Evolutionary conservation across 2,888 invertebrate genomes (phyloP).

Genomic region (Rhamnusium bicolor): DNA sequence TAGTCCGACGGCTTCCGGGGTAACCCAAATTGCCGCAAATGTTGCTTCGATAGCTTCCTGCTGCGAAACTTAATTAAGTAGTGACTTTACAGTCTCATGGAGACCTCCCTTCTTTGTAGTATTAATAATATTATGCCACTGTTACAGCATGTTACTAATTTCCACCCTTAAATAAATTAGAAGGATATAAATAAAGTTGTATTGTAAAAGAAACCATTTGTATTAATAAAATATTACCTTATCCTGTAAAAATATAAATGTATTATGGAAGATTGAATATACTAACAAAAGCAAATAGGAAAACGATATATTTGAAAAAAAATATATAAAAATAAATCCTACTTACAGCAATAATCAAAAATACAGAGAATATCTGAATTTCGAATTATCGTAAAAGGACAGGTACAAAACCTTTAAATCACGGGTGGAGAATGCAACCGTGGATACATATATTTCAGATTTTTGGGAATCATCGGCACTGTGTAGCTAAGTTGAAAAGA

Average conservation of each 20-base stretch:
- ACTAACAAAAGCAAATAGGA: too few species aligned
- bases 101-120: neutral
- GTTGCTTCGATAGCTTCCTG: conserved; percentile 7
- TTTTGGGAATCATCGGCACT: too few species aligned
- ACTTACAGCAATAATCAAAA: too few species aligned
- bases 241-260: neutral
- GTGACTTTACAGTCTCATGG: neutral
- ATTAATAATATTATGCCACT: conserved; percentile 3
- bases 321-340: too few species aligned
- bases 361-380: too few species aligned
- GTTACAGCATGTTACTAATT: neutral
- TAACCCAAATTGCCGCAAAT: conserved; percentile 20
- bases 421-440: too few species aligned
- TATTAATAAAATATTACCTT: neutral
- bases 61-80: conserved; percentile 13
- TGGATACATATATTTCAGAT: too few species aligned
- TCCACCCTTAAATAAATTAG: neutral
- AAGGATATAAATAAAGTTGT: neutral
- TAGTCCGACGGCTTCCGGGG: conserved; percentile 5
- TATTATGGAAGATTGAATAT: too few species aligned
- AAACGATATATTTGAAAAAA: too few species aligned
- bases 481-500: too few species aligned
- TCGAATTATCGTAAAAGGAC: too few species aligned
- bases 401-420: too few species aligned
- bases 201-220: neutral